Conservation (phyloP, 2,797 vertebrate species). For the Selene dorsalis region DNA sequence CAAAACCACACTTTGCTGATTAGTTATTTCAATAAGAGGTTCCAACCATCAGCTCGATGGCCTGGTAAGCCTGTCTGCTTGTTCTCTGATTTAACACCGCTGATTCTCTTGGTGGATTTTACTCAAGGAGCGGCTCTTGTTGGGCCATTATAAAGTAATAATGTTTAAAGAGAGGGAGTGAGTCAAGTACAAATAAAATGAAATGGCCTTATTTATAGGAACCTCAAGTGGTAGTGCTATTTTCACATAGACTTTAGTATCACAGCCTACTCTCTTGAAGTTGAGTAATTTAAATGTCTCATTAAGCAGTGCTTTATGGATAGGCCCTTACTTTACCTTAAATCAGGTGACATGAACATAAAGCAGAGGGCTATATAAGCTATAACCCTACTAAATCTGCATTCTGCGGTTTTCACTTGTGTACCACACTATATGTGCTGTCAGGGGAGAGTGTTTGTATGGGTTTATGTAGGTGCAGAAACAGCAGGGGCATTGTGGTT, state of each 20-base stretch:
- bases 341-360: constrained; percentile 62
- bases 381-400: constrained; percentile 59
- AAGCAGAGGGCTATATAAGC: constrained; percentile 58
- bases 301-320: constrained; percentile 63
- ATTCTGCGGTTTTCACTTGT: constrained; percentile 75
- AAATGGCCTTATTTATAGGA: constrained; percentile 58
- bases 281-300: constrained; percentile 56
- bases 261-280: constrained; percentile 43
- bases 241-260: constrained; percentile 45
- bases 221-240: constrained; percentile 35
- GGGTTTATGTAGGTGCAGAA: constrained; percentile 68
- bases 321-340: constrained; percentile 36
- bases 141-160: constrained; percentile 41
- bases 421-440: constrained; percentile 62
- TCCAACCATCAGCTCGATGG: constrained; percentile 17
- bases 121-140: constrained; percentile 26
- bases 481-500: constrained; percentile 74
- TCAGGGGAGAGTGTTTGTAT: constrained; percentile 64
- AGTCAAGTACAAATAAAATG: constrained; percentile 56
- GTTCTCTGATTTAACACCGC: constrained; percentile 31
- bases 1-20: constrained; percentile 50
- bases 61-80: constrained; percentile 18
- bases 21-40: constrained; percentile 34
- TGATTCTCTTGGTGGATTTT: constrained; percentile 21
- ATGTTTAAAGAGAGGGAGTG: constrained; percentile 37